Conservation (phyloP, 2,113 vertebrate genomes). For the Myrmophylax atrothorax region DNA sequence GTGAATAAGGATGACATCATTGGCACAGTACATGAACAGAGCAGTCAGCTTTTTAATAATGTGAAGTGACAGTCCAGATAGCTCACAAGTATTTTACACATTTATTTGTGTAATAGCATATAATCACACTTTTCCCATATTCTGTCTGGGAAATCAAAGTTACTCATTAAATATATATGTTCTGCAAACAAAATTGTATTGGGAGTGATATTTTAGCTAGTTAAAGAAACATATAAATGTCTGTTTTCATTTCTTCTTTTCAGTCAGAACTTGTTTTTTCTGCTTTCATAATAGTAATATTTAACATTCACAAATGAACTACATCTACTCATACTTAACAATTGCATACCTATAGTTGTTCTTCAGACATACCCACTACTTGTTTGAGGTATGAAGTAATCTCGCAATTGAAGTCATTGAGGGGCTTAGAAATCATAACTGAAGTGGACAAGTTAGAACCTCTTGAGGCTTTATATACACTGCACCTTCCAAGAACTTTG, state of each 20-base stretch:
- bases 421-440: neutral
- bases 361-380: neutral
- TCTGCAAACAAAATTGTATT: neutral
- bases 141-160: neutral
- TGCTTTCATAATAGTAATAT: neutral
- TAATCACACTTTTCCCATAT: neutral
- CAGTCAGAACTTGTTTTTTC: neutral
- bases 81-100: constrained; percentile 4
- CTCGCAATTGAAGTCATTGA: neutral
- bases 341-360: neutral
- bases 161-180: constrained; percentile 17
- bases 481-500: neutral
- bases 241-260: neutral
- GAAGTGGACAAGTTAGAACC: neutral
- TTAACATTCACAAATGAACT: neutral
- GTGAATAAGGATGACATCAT: neutral
- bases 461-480: neutral
- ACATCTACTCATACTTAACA: neutral
- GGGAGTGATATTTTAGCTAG: neutral
- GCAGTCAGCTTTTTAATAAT: constrained; percentile 33
- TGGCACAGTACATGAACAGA: neutral
- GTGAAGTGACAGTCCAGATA: neutral
- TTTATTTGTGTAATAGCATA: constrained; percentile 1
- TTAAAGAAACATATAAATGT: neutral
- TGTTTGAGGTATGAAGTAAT: neutral